Evolutionary conservation across 2,888 invertebrate genomes (phyloP), one percentile per base, ranked within the genome.

Genomic region (Epinotia demarniana): DNA sequence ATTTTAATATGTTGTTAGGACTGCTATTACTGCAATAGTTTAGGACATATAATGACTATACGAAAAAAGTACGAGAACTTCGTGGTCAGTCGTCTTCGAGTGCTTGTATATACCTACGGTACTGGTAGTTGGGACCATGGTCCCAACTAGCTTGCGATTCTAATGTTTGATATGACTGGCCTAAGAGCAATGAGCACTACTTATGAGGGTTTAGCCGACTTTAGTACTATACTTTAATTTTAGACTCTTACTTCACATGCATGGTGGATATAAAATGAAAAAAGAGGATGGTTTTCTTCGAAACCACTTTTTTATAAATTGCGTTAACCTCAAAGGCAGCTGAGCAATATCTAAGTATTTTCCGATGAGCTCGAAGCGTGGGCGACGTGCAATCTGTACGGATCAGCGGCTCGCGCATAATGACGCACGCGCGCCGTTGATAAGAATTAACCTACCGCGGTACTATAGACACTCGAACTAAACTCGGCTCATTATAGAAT

Each of bases 401-500:
- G 83, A 85, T 86, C 82, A 83, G 77, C 80, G 70, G 73, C 73
- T 72, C 77, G 78, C 82, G 82, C 84, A 85, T 83, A 85, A 81
- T 78, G 67, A 75, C 76, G 79, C 76, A 79, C 82, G 87, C 83
- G 84, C 81, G 79, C 79, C 83, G 77, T 83, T 79, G 79, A 82
- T 85, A 85, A 84, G 84, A 82, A 85, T 85, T 84, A 86, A 74
- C 82, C 82, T 81, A 76, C 75, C 74, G 80, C 81, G 80, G 75
- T 79, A 73, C 55, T 67, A 23, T 49, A 11, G 23, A 39, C 27
- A 60, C 66, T 71, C 71, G 66, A 46, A 64, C 18, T 8, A 23
- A 16, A 39, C 43, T 19, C 11, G 6, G 13, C 43, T 66, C 13
- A 9, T 23, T 39, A 23, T 23, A 1, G n/a, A 16, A 55, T 49